Percentiles rank a stretch among this genome's conserved stretches.
Evolutionary conservation across 2,113 vertebrate genomes (phyloP).

Genomic region (Brachionichthys hirsutus): DNA sequence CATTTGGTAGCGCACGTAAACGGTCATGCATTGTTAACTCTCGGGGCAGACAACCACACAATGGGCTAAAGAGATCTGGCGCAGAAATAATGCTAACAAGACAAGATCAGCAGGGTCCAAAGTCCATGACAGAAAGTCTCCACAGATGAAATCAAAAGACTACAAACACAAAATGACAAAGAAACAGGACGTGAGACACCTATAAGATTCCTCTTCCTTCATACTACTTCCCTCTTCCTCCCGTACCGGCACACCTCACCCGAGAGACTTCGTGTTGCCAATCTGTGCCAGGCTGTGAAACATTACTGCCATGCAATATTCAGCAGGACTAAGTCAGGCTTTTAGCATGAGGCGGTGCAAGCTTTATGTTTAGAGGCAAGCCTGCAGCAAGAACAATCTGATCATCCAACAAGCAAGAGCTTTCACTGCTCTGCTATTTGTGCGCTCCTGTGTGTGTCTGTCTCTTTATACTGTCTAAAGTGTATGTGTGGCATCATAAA

Average conservation of each 20-base stretch:
- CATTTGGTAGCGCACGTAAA: constrained; percentile 6
- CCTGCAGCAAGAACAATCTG: constrained; percentile 72
- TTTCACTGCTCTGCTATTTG: constrained; percentile 30
- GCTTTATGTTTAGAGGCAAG: constrained; percentile 65
- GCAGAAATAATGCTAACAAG: constrained; percentile 61
- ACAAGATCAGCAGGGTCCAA: constrained; percentile 41
- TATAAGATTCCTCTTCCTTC: constrained; percentile 7
- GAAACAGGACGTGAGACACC: background rate
- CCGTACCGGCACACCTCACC: constrained; percentile 30
- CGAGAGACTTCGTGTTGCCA: constrained; percentile 61
- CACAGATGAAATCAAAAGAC: background rate
- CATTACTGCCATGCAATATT: constrained; percentile 76
- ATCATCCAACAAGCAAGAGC: constrained; percentile 50
- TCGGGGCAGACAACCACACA: constrained; percentile 56
- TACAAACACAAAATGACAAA: background rate
- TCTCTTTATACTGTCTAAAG: constrained; percentile 5
- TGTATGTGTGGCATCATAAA: background rate
- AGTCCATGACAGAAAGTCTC: background rate
- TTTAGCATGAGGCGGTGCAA: constrained; percentile 59
- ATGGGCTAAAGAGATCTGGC: constrained; percentile 59
- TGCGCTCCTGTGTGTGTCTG: too few species aligned
- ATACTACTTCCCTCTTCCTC: background rate
- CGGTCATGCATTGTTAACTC: constrained; percentile 26
- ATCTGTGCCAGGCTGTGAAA: constrained; percentile 69
- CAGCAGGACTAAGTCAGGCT: constrained; percentile 76